phyloP scores from a whole-genome alignment of 2,797 vertebrate genomes.

The Spinus pinus region DNA sequence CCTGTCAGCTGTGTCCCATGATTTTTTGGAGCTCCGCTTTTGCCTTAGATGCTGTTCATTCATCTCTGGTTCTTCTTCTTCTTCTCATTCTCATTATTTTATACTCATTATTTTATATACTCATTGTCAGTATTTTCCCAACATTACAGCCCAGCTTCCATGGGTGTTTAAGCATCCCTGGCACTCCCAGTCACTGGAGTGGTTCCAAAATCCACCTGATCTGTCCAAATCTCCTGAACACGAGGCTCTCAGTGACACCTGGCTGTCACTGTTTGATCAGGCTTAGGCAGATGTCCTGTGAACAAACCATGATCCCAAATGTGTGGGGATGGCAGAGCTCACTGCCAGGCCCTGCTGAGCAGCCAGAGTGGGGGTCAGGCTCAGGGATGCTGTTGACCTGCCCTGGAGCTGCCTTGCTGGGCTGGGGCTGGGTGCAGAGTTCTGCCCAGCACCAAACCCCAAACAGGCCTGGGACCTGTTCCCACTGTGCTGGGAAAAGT shows the following conservation, averaged over 20 bases:
- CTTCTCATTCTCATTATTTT: not conserved
- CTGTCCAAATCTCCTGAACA: not conserved
- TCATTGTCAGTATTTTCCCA: not conserved
- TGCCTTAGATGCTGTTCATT: not conserved
- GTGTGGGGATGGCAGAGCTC: not conserved
- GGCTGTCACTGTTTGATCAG: not conserved
- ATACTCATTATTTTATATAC: no score
- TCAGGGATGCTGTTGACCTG: not conserved
- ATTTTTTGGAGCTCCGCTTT: not conserved
- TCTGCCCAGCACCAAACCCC: not conserved
- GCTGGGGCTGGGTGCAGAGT: not conserved
- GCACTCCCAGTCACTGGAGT: not conserved
- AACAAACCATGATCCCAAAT: not conserved
- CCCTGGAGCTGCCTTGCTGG: not conserved
- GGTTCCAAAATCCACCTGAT: not conserved
- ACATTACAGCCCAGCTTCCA: no score
- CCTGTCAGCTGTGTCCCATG: not conserved
- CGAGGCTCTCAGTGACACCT: not conserved
- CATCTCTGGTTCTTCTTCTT: not conserved
- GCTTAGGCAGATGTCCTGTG: not conserved
- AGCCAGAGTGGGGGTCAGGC: not conserved
- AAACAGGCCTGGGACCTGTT: not conserved
- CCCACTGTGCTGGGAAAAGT: accelerated
- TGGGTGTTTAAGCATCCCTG: not conserved
- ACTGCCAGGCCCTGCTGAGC: not conserved